Conservation (phyloP, 2,113 vertebrate species). For the Bambusicola thoracicus region DNA sequence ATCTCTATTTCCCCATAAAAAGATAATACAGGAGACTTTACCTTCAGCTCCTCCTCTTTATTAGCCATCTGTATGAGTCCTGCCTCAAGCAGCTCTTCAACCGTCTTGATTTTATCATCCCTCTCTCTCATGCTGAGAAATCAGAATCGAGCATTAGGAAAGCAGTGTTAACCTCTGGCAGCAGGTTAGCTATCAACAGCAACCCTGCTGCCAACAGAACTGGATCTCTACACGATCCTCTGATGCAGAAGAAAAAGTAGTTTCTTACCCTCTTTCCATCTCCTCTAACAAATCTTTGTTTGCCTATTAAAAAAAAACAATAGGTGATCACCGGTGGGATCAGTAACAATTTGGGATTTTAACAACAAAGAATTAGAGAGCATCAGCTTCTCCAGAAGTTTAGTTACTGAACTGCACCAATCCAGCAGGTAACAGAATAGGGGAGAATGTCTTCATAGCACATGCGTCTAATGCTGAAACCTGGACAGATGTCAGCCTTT, state of each 20-base stretch:
- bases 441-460: not conserved
- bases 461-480: fast-evolving
- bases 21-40: slow-evolving; percentile 53
- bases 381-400: not conserved
- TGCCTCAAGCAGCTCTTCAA: slow-evolving; percentile 90
- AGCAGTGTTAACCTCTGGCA: not conserved
- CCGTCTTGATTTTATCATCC: slow-evolving; percentile 93
- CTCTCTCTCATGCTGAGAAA: slow-evolving; percentile 85
- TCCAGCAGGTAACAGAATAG: not conserved
- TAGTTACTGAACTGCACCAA: not conserved
- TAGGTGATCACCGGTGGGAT: not conserved
- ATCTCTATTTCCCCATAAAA: not conserved
- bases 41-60: slow-evolving; percentile 93
- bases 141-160: not conserved
- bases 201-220: not conserved
- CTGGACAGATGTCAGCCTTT: not conserved
- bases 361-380: not conserved
- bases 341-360: not conserved
- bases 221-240: not conserved
- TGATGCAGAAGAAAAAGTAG: not conserved
- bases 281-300: slow-evolving; percentile 81
- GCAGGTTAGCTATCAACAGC: not conserved
- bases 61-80: slow-evolving; percentile 95
- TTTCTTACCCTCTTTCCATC: slow-evolving; percentile 81
- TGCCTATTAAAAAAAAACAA: slow-evolving; percentile 40